Evolutionary conservation across 2,113 vertebrate genomes (phyloP), one percentile per base, ranked within the genome.

Genomic region (Phylloscopus trochilus): DNA sequence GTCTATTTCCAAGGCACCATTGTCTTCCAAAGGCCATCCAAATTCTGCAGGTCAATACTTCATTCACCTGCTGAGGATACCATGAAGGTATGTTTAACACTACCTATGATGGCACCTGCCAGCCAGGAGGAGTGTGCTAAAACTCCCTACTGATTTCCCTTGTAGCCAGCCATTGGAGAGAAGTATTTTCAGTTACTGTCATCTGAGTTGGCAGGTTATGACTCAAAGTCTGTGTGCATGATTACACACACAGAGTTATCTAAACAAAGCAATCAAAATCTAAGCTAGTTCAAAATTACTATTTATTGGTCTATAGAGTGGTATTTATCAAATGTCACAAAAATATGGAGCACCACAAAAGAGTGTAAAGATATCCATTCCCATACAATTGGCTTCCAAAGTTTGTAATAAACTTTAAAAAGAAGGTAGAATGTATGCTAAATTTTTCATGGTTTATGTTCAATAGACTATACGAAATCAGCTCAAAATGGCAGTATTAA

Each of bases 401-500:
- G 81, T 92, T 95, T 70, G 26, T n/a, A 59, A 76, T 55, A 63
- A 96, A 92, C 80, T 95, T 95, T 46, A 76, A 76, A 78, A 89
- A 95, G 73, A 75, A 67, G 60, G 91, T 68, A 11, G 90, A 94
- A 86, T 22, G 24, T 60, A 88, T 51, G 83, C 62, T 87, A 90
- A 81, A 59, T 92, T 92, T 89, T 83, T 89, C 83, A 67, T 74
- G n/a, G 80, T 79, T 96, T 96, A 91, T 86, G 68, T 89, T 93
- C 91, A 93, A 91, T 91, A 93, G 52, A 31, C 37, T 79, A 94
- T 67, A 92, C 75, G 72, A 94, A 94, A 94, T 95, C 86, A 73
- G 74, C 91, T 91, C 52, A 91, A 90, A 84, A 82, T 83, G 80
- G 93, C 83, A 95, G 79, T 76, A 92, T 95, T 95, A 93, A 93